Evolutionary conservation across 2,888 invertebrate species (phyloP), one percentile per base, ranked within the genome.

Genomic region (Pecten maximus): DNA sequence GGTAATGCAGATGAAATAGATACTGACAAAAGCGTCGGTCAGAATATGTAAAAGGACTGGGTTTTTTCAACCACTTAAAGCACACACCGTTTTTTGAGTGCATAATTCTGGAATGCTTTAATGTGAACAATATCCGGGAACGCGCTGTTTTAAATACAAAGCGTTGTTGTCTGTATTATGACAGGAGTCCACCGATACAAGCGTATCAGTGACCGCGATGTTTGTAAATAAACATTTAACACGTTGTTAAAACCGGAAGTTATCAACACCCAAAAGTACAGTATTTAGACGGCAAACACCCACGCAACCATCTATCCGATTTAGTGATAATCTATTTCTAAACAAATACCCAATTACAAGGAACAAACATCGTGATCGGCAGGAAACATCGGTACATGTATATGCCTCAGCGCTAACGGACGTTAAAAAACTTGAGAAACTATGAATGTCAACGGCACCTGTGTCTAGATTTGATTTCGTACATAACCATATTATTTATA

Each of bases 391-490:
- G 35, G 28, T 1, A 28, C 74, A 28, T 35, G 0, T 4, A 2
- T 28, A 74, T 74, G 35, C 8, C 35, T 35, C 28, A 74, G 23
- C 23, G 28, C 28, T 74, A 74, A 74, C 23, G 74, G 35, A 35
- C 16, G 28, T 74, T 12, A 35, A 74, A 28, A 28, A 19, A 2
- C 19, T 54, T 74, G 35, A 74, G 54, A 23, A 74, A 28, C 74
- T 8, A 74, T 74, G 28, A 74, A 74, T 74, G 74, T 28, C 74
- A 35, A 35, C 23, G 74, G 23, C 74, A 74, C 74, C 74, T 74
- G 74, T 74, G 44, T 74, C 74, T 28, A 74, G 74, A 10, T 74
- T 74, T 74, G 74, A 74, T 74, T 74, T 74, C 74, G 35, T 74
- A 28, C 35, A 74, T 74, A 74, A 74, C 6, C 28, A 35, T 35